A percentile compares a stretch with the other conserved stretches of the same genome.
These are phyloP conservation scores for Phenacoccus solenopsis DNA, from an alignment of 1,140 invertebrate genomes.

Conservation along the genomic window DNA sequence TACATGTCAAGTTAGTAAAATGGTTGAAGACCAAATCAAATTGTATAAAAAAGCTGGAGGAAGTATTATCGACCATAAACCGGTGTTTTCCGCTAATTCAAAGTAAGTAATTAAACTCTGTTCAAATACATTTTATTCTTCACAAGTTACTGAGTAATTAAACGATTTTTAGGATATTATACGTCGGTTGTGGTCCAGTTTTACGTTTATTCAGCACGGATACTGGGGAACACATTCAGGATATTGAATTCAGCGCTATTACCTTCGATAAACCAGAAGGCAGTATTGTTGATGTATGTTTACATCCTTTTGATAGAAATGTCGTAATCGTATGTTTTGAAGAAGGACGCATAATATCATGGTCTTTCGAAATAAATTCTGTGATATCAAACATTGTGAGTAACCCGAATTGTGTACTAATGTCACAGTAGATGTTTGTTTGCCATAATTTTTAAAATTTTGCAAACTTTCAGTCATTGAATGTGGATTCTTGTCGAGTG, in stretches of 20 bases:
- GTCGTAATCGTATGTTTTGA: constrained; percentile 19
- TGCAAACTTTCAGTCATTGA: neutral
- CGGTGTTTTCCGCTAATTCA: neutral
- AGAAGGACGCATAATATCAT: constrained; percentile 20
- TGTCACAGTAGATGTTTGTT: constrained; percentile 13
- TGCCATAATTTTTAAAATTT: constrained; percentile 15
- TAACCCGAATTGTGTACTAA: neutral
- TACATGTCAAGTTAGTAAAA: too few relatives aligned
- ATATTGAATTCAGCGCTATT: constrained; percentile 39
- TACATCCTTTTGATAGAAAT: constrained; percentile 28
- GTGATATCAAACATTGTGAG: constrained; percentile 6
- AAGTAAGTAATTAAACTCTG: neutral
- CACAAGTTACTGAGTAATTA: neutral
- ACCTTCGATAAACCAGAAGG: constrained; percentile 33
- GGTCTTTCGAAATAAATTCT: constrained; percentile 21
- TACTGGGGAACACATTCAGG: constrained; percentile 40
- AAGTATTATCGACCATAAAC: constrained; percentile 1
- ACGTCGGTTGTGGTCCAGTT: constrained; percentile 40
- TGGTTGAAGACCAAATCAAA: neutral
- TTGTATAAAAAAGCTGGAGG: neutral
- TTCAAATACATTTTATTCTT: neutral
- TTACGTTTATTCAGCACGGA: constrained; percentile 44
- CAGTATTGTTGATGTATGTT: constrained; percentile 31
- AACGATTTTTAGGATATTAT: constrained; percentile 38
- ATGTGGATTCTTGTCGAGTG: neutral